phyloP scores from a whole-genome alignment of 2,888 invertebrate genomes.

The Sesamia inferens region DNA sequence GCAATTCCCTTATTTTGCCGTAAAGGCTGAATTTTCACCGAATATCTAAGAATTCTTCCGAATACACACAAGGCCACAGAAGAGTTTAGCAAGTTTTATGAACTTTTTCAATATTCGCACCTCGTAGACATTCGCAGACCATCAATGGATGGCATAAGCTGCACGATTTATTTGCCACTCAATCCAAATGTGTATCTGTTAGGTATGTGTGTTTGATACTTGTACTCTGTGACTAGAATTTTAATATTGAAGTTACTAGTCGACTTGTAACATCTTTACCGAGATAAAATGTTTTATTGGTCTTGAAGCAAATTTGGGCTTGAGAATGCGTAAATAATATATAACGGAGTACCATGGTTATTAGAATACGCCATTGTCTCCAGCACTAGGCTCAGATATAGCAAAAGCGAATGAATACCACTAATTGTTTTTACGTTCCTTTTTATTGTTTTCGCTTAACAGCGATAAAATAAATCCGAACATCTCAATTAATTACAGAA shows the following conservation, averaged over 20 bases:
- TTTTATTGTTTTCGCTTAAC: too few relatives aligned
- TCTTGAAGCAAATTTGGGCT: neutral
- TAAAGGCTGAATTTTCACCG: too few relatives aligned
- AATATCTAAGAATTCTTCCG: too few relatives aligned
- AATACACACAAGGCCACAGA: neutral
- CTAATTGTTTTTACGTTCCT: too few relatives aligned
- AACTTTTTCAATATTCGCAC: conserved; percentile 52
- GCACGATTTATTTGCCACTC: conserved; percentile 62
- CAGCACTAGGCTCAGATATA: too few relatives aligned
- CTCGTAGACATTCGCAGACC: conserved; percentile 52
- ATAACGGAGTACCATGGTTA: too few relatives aligned
- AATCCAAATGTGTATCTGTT: conserved; percentile 57
- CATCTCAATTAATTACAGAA: too few relatives aligned
- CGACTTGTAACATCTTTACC: neutral
- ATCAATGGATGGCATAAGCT: conserved; percentile 57
- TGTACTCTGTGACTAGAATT: conserved; percentile 7
- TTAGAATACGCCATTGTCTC: too few relatives aligned
- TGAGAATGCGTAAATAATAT: neutral
- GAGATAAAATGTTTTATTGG: neutral
- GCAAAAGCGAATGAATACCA: too few relatives aligned
- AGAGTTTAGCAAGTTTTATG: conserved; percentile 28
- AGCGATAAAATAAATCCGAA: too few relatives aligned
- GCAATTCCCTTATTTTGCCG: too few relatives aligned
- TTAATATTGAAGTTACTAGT: neutral
- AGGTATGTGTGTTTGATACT: conserved; percentile 7